Evolutionary conservation across 2,113 vertebrate species (phyloP), one percentile per base, ranked within the genome.

Genomic region (Sakesphorus luctuosus): DNA sequence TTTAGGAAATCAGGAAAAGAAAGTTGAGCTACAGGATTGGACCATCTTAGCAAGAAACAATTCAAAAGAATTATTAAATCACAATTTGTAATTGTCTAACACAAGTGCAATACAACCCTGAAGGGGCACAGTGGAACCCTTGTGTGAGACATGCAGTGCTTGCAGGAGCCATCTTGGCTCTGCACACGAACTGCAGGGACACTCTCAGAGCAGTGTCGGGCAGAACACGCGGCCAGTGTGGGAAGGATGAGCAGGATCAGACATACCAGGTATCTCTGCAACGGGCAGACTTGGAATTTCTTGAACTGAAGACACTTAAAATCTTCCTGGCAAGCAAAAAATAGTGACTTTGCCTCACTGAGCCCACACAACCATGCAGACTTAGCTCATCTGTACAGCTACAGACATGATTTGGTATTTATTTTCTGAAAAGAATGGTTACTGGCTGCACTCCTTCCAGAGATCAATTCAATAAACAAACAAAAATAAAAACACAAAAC

Each of bases 161-260:
- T 35, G 77, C 84, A 95, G 93, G 79, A 94, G 90, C 62, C 84
- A 93, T 91, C 84, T 84, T 81, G 74, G 87, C 47, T 84, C 81
- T 72, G 35, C 47, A 72, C 29, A 89, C 35, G 87, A 71, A 43
- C 76, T 75, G 50, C 35, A 84, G 81, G 79, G 13, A 62, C 28
- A 36, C 24, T 80, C 24, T 80, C 52, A 1, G 23, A 18, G 67
- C 56, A 83, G 2, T 28, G 59, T 21, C 31, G 61, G 67, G 49
- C 49, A 74, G 46, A 66, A 49, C 77, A 91, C 47, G 49, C 4
- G 1, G 59, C 50, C 75, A 50, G 6, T 9, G 50, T 18, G 43
- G 73, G 25, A 71, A 68, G 65, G 87, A 35, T 63, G 73, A 73
- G 29, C 67, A 47, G 20, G 17, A 62, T 50, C 23, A 75, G 13